These are phyloP conservation scores for Oscheius sp. DNA, from an alignment of 1,140 invertebrate genomes.

Conservation along the genomic window DNA sequence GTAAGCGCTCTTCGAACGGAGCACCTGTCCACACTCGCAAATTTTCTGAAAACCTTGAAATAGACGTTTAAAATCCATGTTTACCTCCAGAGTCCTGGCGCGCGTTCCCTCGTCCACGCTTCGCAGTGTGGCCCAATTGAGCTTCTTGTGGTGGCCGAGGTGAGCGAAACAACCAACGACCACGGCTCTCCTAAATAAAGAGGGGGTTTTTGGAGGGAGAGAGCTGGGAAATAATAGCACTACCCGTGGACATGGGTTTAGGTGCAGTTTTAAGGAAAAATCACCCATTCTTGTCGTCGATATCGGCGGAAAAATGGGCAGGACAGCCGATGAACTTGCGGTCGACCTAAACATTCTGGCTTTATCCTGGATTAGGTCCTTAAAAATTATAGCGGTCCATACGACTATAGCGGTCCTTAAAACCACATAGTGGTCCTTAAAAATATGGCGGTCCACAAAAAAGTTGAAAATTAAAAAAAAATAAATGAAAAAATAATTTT, in stretches of 20 bases:
- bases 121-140: neutral
- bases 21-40: neutral
- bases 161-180: neutral
- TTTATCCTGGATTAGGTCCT: too few relatives aligned
- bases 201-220: neutral
- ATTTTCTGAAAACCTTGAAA: neutral
- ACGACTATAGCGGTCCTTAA: too few relatives aligned
- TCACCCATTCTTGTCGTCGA: neutral
- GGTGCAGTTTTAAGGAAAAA: neutral
- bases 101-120: neutral
- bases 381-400: too few relatives aligned
- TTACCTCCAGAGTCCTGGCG: neutral
- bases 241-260: neutral
- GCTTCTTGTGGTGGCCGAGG: neutral
- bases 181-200: neutral
- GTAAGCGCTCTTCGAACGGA: neutral
- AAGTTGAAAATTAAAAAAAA: too few relatives aligned
- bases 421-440: too few relatives aligned
- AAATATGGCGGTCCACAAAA: too few relatives aligned
- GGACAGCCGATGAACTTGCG: neutral
- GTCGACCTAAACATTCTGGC: too few relatives aligned
- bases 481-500: too few relatives aligned
- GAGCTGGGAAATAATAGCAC: too few relatives aligned
- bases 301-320: neutral
- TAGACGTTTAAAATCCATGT: neutral